A percentile compares a stretch with the other conserved stretches of the same genome.
phyloP scores from a whole-genome alignment of 2,797 vertebrate species.

The Vespertilio murinus region DNA sequence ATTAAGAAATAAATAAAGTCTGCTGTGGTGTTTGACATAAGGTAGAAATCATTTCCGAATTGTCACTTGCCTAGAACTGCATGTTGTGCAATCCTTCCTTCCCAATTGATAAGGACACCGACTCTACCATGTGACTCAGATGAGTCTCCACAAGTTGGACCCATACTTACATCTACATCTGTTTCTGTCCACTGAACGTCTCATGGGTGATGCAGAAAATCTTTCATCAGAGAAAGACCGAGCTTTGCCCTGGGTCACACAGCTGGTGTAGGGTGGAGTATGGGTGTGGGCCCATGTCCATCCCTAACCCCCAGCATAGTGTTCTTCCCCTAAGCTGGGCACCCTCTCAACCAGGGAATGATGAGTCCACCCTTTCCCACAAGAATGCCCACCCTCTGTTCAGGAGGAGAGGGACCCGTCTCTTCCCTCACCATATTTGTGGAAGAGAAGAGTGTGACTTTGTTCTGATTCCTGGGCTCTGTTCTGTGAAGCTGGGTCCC shows the following conservation, averaged over 20 bases:
- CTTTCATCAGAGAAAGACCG: background rate
- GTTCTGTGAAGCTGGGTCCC: background rate
- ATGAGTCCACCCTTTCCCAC: background rate
- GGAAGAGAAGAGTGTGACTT: background rate
- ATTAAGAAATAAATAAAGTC: too few species aligned
- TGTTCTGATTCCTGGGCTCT: background rate
- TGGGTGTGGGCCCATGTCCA: fast-evolving
- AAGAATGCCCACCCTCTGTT: background rate
- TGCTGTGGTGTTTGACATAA: background rate
- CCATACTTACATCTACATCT: too few species aligned
- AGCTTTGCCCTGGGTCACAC: background rate
- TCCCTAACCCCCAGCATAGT: fast-evolving
- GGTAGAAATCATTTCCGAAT: background rate
- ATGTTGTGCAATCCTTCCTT: fast-evolving
- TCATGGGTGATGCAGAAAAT: background rate
- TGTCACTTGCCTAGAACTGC: too few species aligned
- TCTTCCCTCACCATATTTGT: background rate
- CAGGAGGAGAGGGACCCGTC: too few species aligned
- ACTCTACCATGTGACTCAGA: fast-evolving
- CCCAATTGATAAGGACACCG: fast-evolving
- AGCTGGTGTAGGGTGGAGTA: background rate
- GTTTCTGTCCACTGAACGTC: background rate
- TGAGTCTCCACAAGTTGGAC: fast-evolving
- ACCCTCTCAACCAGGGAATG: background rate
- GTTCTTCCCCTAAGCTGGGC: background rate